phyloP scores from a whole-genome alignment of 1,140 invertebrate genomes.

The Tribolium madens region DNA sequence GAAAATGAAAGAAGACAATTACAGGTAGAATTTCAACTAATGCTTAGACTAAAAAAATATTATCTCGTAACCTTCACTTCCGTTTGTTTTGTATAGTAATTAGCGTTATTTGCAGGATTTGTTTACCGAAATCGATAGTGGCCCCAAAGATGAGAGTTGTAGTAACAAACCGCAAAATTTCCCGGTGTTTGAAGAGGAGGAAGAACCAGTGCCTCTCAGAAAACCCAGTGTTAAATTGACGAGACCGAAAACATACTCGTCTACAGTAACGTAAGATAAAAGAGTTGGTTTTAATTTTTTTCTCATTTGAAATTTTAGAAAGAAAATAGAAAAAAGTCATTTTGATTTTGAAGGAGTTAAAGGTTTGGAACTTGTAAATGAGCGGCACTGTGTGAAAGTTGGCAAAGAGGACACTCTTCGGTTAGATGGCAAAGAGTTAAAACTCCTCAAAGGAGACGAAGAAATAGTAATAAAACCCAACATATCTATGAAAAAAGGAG shows the following conservation, averaged over 20 bases:
- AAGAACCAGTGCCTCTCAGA: neutral
- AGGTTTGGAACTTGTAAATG: neutral
- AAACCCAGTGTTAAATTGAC: neutral
- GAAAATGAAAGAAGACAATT: conserved; percentile 18
- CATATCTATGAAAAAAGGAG: neutral
- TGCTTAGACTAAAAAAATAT: neutral
- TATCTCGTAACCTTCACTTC: neutral
- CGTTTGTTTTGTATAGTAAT: neutral
- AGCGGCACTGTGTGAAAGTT: neutral
- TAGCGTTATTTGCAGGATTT: conserved; percentile 21
- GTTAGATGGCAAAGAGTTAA: neutral
- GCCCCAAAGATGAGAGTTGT: neutral
- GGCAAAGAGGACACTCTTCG: neutral
- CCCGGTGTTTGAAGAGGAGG: neutral
- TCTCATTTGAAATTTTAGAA: neutral
- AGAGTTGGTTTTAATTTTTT: neutral
- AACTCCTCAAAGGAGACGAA: neutral
- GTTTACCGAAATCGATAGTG: conserved; percentile 15
- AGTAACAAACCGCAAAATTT: conserved; percentile 1
- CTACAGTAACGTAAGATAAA: neutral
- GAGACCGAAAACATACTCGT: neutral
- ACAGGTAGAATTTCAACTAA: neutral
- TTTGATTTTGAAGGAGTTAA: neutral
- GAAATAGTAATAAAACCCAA: neutral
- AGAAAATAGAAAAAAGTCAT: neutral